Conservation (phyloP, 2,888 invertebrate species). For the Cheilosia pagana region DNA sequence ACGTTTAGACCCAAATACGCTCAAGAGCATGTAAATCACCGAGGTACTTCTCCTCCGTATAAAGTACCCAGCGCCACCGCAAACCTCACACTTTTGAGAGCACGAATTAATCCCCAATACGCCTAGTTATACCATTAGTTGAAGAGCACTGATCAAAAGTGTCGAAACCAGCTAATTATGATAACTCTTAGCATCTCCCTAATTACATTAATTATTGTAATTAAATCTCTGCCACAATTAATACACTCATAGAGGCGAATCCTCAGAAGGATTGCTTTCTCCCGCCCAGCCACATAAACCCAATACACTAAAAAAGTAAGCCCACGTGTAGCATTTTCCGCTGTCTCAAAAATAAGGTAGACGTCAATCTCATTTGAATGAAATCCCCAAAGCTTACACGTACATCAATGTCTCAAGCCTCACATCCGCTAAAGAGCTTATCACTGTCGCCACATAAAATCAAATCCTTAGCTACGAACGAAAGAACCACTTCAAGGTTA, state of each 20-base stretch:
- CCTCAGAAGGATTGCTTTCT: neutral
- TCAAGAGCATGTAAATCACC: too few relatives aligned
- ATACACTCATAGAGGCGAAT: neutral
- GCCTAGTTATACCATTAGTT: too few relatives aligned
- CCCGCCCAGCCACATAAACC: neutral
- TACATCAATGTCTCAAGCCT: neutral
- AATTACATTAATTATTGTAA: neutral
- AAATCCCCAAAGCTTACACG: slow-evolving; percentile 1
- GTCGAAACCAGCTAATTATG: too few relatives aligned
- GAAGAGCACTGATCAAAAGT: too few relatives aligned
- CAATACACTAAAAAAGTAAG: neutral
- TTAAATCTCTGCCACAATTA: neutral
- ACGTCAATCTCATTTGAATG: slow-evolving; percentile 5
- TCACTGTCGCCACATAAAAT: slow-evolving; percentile 4
- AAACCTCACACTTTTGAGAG: too few relatives aligned
- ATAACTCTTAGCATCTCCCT: neutral
- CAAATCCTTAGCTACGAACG: slow-evolving; percentile 17
- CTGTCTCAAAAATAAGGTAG: neutral
- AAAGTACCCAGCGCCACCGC: too few relatives aligned
- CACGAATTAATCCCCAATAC: too few relatives aligned
- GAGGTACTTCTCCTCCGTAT: too few relatives aligned
- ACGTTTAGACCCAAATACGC: too few relatives aligned
- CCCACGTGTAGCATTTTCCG: too few relatives aligned
- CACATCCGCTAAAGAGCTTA: neutral
- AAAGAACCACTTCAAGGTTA: slow-evolving; percentile 30